phyloP scores from a whole-genome alignment of 2,113 vertebrate genomes.

The Cryptotis parvus region DNA sequence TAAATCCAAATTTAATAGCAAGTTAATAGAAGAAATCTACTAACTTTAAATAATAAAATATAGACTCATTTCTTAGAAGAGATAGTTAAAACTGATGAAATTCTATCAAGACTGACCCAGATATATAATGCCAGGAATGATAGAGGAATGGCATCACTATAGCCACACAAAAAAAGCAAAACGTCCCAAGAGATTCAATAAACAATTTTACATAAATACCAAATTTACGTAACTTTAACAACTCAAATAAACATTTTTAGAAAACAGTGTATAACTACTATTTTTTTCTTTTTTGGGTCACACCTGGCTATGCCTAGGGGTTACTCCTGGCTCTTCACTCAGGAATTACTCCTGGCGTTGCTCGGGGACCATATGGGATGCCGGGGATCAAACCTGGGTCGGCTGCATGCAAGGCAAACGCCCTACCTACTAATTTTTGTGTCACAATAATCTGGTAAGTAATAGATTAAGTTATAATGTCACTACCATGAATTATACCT shows the following conservation, averaged over 20 bases:
- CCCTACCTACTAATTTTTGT: not conserved
- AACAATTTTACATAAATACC: not conserved
- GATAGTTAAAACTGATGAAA: not conserved
- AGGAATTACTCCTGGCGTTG: no score
- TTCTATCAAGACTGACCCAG: not conserved
- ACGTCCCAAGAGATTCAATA: not conserved
- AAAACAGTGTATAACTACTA: no score
- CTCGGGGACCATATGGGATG: no score
- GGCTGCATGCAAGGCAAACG: no score
- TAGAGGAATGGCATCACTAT: not conserved
- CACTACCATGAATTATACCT: not conserved
- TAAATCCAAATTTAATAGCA: no score
- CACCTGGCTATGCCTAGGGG: no score
- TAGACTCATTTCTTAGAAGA: not conserved
- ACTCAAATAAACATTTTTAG: not conserved
- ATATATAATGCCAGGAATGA: not conserved
- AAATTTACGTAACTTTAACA: not conserved
- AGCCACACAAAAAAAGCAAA: not conserved
- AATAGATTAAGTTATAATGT: not conserved
- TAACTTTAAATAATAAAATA: not conserved
- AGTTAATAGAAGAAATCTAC: constrained; percentile 17
- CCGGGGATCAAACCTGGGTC: no score
- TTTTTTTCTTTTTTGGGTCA: no score
- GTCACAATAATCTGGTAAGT: not conserved
- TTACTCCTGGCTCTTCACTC: no score